Percentiles rank a stretch among this genome's conserved stretches.
These are phyloP conservation scores for Acanthis flammea DNA, from an alignment of 2,797 vertebrate genomes.

Conservation along the genomic window DNA sequence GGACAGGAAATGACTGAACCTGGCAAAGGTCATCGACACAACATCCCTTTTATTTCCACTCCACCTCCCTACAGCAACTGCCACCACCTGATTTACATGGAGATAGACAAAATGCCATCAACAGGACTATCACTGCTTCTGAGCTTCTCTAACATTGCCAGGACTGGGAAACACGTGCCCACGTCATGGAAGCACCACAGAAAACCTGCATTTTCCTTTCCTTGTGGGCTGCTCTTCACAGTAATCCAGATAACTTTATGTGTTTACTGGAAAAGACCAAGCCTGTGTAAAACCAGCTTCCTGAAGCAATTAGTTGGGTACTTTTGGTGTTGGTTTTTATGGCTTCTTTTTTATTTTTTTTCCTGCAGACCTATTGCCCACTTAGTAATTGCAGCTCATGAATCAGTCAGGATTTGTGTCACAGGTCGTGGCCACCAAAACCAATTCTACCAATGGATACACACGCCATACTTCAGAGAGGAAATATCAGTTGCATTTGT, in stretches of 20 bases:
- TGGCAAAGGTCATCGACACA: slow-evolving; percentile 71
- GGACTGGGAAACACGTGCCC: slow-evolving; percentile 34
- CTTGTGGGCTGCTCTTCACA: not conserved
- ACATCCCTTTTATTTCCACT: slow-evolving; percentile 70
- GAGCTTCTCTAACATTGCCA: slow-evolving; percentile 33
- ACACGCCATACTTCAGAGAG: not conserved
- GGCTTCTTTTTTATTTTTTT: not conserved
- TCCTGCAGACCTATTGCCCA: not conserved
- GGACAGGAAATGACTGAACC: slow-evolving; percentile 86
- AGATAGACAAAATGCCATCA: slow-evolving; percentile 72
- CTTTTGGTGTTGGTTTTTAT: not conserved
- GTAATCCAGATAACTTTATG: slow-evolving; percentile 49
- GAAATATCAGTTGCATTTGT: not conserved
- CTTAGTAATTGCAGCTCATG: slow-evolving; percentile 37
- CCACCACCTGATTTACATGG: slow-evolving; percentile 66
- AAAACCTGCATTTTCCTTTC: slow-evolving; percentile 51
- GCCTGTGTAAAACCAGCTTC: slow-evolving; percentile 57
- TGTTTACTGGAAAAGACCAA: slow-evolving; percentile 53
- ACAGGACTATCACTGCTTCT: slow-evolving; percentile 18
- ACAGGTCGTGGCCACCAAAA: slow-evolving; percentile 1
- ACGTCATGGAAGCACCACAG: slow-evolving; percentile 60
- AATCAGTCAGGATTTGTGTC: slow-evolving; percentile 53
- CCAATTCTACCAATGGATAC: not conserved
- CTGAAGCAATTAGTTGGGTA: slow-evolving; percentile 34
- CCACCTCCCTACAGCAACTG: slow-evolving; percentile 41